Evolutionary conservation across 2,888 invertebrate genomes (phyloP).

Genomic region (Drosophila anomelani): DNA sequence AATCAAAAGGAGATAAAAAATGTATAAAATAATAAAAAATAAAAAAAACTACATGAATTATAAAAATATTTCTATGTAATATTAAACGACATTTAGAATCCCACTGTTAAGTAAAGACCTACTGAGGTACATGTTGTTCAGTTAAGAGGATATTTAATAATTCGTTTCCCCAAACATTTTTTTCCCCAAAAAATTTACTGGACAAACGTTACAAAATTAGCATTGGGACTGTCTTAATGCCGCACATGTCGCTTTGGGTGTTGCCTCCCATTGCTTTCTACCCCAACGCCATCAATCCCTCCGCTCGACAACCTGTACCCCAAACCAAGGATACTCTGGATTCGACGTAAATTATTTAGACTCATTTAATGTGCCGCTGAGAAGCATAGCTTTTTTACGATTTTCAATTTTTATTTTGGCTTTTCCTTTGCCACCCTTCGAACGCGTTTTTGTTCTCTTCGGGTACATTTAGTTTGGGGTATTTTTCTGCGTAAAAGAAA

Average conservation of each 20-base stretch:
- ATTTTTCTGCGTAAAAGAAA: slow-evolving; percentile 60
- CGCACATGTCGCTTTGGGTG: slow-evolving; percentile 63
- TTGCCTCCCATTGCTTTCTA: slow-evolving; percentile 10
- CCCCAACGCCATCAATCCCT: slow-evolving; percentile 6
- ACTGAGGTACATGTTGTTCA: background rate
- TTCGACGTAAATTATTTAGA: slow-evolving; percentile 76
- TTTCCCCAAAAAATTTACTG: slow-evolving; percentile 41
- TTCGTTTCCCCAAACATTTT: slow-evolving; percentile 13
- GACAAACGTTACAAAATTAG: slow-evolving; percentile 69
- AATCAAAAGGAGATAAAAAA: too few species aligned
- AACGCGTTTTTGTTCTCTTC: slow-evolving; percentile 39
- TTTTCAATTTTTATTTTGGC: slow-evolving; percentile 66
- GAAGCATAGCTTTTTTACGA: slow-evolving; percentile 60
- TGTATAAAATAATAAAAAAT: background rate
- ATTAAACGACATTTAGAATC: background rate
- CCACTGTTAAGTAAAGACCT: background rate
- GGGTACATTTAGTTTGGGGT: slow-evolving; percentile 57
- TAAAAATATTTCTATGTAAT: background rate
- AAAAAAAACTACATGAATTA: background rate
- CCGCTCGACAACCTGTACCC: background rate
- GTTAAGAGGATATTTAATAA: background rate
- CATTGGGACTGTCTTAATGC: slow-evolving; percentile 65
- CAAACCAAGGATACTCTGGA: slow-evolving; percentile 47
- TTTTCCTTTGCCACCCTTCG: slow-evolving; percentile 66
- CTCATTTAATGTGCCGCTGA: slow-evolving; percentile 73